Conservation (phyloP, 2,797 vertebrate species). For the Dipus sagitta region DNA sequence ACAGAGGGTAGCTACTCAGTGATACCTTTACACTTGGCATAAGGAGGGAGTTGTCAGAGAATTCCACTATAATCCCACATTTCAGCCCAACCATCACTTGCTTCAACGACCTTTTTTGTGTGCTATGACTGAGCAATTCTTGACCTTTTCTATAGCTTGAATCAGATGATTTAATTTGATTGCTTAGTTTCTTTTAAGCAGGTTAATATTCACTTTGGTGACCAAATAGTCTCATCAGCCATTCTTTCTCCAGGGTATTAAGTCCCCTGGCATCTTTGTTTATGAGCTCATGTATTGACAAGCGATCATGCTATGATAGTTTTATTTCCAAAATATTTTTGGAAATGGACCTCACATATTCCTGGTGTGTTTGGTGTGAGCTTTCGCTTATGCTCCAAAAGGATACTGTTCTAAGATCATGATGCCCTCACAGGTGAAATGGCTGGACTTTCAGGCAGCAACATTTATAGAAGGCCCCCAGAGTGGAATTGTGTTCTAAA, state of each 20-base stretch:
- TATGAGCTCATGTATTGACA: neutral
- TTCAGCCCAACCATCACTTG: neutral
- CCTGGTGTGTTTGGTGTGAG: neutral
- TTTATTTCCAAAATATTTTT: constrained; percentile 1
- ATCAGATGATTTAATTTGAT: neutral
- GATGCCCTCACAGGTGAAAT: neutral
- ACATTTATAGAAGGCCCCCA: constrained; percentile 24
- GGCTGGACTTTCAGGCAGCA: constrained; percentile 6
- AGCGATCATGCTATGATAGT: neutral
- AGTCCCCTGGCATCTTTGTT: constrained; percentile 6
- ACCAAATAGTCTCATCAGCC: neutral
- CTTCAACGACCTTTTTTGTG: neutral
- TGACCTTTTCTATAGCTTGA: neutral
- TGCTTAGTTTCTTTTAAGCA: neutral
- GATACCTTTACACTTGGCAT: neutral
- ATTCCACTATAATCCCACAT: neutral
- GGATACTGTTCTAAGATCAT: neutral
- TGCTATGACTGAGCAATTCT: neutral
- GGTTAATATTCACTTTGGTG: neutral
- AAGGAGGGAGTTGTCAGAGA: neutral
- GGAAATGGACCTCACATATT: neutral
- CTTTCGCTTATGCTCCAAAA: constrained; percentile 50
- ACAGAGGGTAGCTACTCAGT: neutral
- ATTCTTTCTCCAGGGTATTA: neutral
- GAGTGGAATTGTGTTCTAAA: constrained; percentile 56